Conservation (phyloP, 2,888 invertebrate genomes). For the Drosophila multiciliata region DNA sequence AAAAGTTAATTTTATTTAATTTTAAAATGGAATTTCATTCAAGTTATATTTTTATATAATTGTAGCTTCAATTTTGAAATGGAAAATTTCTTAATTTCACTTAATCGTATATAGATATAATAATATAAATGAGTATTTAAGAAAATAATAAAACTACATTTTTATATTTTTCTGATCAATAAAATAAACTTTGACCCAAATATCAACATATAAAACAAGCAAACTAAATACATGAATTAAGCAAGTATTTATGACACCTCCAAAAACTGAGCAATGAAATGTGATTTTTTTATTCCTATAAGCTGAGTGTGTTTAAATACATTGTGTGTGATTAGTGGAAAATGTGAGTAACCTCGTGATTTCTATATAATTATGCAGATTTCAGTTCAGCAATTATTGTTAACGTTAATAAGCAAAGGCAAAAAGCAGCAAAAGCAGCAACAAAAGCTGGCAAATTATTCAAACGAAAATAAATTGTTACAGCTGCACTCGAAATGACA, state of each 20-base stretch:
- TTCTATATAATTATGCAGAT: conserved; percentile 80
- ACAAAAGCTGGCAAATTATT: conserved; percentile 70
- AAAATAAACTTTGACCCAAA: conserved; percentile 7
- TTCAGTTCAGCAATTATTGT: conserved; percentile 70
- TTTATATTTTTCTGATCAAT: not conserved
- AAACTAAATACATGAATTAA: conserved; percentile 2
- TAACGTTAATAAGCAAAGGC: conserved; percentile 64
- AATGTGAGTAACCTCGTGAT: conserved; percentile 72
- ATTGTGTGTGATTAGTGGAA: conserved; percentile 16
- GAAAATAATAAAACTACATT: fast-evolving
- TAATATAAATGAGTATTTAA: no score
- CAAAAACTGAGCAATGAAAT: conserved; percentile 19
- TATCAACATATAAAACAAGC: not conserved
- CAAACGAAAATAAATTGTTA: conserved; percentile 64
- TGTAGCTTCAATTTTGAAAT: no score
- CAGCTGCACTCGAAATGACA: conserved; percentile 77
- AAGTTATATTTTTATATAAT: no score
- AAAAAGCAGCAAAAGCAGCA: not conserved
- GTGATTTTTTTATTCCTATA: conserved; percentile 8
- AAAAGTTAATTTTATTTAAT: no score
- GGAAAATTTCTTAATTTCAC: no score
- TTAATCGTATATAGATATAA: no score
- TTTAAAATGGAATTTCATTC: no score
- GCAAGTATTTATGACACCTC: conserved; percentile 30
- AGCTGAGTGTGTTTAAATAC: conserved; percentile 18